Conservation (phyloP, 2,113 vertebrate genomes). For the Upupa epops region DNA sequence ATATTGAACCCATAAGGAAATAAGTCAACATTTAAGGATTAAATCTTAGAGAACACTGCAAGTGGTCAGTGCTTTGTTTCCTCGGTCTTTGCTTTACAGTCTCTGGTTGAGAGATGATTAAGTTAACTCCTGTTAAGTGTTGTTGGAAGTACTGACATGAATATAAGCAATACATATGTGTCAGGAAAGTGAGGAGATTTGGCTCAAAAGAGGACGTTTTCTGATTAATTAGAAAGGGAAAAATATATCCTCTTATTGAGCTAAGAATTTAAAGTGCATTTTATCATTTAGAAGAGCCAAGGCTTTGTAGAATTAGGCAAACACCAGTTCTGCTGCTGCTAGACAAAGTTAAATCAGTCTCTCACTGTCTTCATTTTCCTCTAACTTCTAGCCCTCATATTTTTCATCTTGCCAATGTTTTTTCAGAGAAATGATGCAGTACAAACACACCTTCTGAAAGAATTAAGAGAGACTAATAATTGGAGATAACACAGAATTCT, state of each 20-base stretch:
- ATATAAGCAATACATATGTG: not conserved
- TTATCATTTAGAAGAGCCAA: constrained; percentile 2
- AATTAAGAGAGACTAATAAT: constrained; percentile 28
- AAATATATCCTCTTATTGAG: not conserved
- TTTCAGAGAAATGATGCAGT: constrained; percentile 42
- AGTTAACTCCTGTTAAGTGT: not conserved
- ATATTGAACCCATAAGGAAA: not conserved
- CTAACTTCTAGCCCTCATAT: not conserved
- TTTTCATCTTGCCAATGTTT: constrained; percentile 56
- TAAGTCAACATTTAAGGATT: not conserved
- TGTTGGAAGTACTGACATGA: not conserved
- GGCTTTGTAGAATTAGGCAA: constrained; percentile 15
- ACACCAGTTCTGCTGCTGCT: constrained; percentile 18
- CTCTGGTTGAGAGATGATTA: not conserved
- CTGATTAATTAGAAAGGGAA: constrained; percentile 7
- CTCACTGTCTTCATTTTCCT: constrained; percentile 2
- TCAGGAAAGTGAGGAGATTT: not conserved
- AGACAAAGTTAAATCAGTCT: constrained; percentile 20
- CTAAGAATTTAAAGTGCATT: not conserved
- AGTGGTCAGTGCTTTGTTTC: not conserved
- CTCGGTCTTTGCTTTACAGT: not conserved
- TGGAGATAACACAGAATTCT: not conserved
- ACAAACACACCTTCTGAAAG: constrained; percentile 39
- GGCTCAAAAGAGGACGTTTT: not conserved
- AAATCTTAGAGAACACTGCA: not conserved